phyloP scores from a whole-genome alignment of 2,113 vertebrate genomes.

The Pungitius pungitius region DNA sequence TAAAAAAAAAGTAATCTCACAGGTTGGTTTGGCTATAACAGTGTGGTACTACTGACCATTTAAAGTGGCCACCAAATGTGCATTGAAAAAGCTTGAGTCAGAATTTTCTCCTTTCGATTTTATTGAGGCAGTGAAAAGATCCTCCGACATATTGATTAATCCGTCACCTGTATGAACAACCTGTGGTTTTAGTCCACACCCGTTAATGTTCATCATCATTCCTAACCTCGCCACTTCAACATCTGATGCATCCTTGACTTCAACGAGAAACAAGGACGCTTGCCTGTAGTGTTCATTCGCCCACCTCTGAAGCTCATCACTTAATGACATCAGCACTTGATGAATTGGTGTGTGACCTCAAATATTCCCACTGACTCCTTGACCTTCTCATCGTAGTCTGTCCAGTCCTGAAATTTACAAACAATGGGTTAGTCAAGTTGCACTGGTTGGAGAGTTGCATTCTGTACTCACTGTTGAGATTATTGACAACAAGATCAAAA shows the following conservation, averaged over 20 bases:
- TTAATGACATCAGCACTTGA: constrained; percentile 85
- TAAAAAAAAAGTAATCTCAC: neutral
- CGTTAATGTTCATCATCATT: constrained; percentile 24
- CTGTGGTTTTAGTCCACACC: neutral
- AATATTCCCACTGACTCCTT: constrained; percentile 95
- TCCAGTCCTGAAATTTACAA: constrained; percentile 90
- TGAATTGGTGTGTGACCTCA: constrained; percentile 93
- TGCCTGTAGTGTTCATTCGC: constrained; percentile 15
- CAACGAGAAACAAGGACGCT: neutral
- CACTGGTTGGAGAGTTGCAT: neutral
- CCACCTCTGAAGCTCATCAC: neutral
- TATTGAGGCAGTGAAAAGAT: constrained; percentile 55
- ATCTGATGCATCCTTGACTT: neutral
- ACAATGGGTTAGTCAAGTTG: neutral
- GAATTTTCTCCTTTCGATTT: constrained; percentile 42
- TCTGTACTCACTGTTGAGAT: neutral
- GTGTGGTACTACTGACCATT: neutral
- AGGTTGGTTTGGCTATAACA: neutral
- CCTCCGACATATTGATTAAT: constrained; percentile 11
- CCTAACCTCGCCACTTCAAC: constrained; percentile 4
- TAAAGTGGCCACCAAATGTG: neutral
- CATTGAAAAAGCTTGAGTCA: constrained; percentile 4
- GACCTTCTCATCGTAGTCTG: constrained; percentile 94
- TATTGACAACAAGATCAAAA: neutral
- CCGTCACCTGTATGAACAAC: constrained; percentile 3